Base-by-base conservation (phyloP, 2,888 invertebrate species). In the Drosophila conformis region DNA sequence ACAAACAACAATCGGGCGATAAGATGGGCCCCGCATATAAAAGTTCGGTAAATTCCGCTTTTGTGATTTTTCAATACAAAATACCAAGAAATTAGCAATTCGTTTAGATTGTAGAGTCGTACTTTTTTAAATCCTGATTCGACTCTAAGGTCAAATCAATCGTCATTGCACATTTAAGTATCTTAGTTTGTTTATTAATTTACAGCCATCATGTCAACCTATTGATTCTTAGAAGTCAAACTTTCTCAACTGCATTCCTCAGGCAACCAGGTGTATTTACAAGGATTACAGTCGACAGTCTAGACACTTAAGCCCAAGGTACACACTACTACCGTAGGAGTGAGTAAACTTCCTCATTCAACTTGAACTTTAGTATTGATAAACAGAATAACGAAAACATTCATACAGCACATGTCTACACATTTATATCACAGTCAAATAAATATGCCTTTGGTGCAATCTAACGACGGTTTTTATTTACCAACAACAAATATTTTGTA, bases 321-420 rank as follows among this genome's bases (percentile, higher is more conserved):
- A 76, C 27, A 63, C 36, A 46, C 27, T 4, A 38, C 54, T 64
- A 29, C 36, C 36, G 57, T 6, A 54, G 48, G 31, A 57, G 51
- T 69, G 53, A 57, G 69, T 58, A 61, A 74, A 67, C 75, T 77
- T 77, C 77, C 78, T 25, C 15, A 21, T 25, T 74, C 63, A 74
- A 58, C 66, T 63, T 69, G 49, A 66, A 74, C 53, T 66, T 69
- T 61, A 40, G 58, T 61, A 53, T 78, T 62, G 62, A 73, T 78
- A 73, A 67, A 40, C 2, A 27, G 54, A 36, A 74, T 74, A 62
- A 70, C 11, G 40, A 74, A 65, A 59, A 63, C 67, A 73, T 58
- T 73, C 40, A 54, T 59, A 63, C 15, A 51, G 18, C 27, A 25
- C 35, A 56, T 10, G 15, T 56, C 33, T 27, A n/a, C n/a, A 21